Base-by-base conservation (phyloP, 2,113 vertebrate genomes). In the Tretioscincus oriximinensis region DNA sequence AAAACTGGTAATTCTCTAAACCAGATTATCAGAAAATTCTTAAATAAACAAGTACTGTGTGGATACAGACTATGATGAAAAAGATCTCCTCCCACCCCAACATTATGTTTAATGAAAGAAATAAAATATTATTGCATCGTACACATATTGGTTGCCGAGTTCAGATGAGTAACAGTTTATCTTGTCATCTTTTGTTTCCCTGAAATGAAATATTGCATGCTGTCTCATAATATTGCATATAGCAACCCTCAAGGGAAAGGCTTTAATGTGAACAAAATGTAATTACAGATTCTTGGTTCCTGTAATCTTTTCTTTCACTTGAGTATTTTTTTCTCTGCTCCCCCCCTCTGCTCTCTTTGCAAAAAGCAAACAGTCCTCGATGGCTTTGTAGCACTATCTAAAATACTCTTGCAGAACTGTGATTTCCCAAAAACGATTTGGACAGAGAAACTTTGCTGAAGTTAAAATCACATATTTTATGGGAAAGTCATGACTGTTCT, bases 201-300 rank as follows among this genome's bases (percentile, higher is more conserved):
- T 83, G 64, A 86, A 83, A 83, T 88, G 68, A 89, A 91, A 81
- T 85, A 78, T 85, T 89, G 29, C 67, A 71, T 79, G 1, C 77
- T 90, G 78, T 90, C 90, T 90, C 51, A 58, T 85, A 87, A 76
- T 49, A 82, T 11, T 26, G 31, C n/a, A 61, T 49, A 82, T 81
- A 81, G 82, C 68, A 16, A 16, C 69, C 76, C 22, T 83, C 85
- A 87, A 79, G 80, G 80, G 83, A 82, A 78, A 88, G 64, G 54
- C 20, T 5, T 0, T 86, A 47, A 83, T 81, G 31, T 73, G 75
- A 58, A 73, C 69, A 81, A 83, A 92, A 88, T 6, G 28, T 78
- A 89, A 89, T 88, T 85, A 58, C 51, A 77, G 28, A 1, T 10
- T 1, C 29, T 78, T 0, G 2, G 86, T 88, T 89, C 64, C 58